Conservation (phyloP, 23 tunicate species). For the Halocynthia aurantium region DNA sequence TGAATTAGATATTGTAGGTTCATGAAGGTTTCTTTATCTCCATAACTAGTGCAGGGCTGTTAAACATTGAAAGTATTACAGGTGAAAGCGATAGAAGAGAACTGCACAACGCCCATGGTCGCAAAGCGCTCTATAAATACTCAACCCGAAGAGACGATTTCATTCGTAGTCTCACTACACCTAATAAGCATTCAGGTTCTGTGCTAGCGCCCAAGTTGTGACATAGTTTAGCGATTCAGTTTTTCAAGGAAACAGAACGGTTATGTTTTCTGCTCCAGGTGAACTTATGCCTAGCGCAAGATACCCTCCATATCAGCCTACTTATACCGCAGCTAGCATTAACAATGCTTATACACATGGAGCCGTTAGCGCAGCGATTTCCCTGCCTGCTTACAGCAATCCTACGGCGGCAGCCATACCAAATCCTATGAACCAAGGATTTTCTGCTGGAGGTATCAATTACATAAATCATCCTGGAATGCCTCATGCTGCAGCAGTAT, state of each 20-base stretch:
- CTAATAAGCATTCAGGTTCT: neutral
- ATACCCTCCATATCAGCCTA: slow-evolving; percentile 72
- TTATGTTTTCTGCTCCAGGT: slow-evolving; percentile 11
- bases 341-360: slow-evolving; percentile 10
- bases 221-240: too few species aligned
- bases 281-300: slow-evolving; percentile 46
- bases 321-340: slow-evolving; percentile 22
- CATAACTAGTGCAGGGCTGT: neutral
- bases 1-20: too few species aligned
- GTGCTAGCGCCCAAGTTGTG: neutral
- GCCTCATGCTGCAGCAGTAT: slow-evolving; percentile 11
- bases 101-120: neutral
- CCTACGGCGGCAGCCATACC: neutral
- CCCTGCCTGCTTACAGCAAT: slow-evolving; percentile 15
- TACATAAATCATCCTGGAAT: slow-evolving; percentile 24
- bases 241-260: too few species aligned
- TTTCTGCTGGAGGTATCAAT: slow-evolving; percentile 12
- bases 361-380: slow-evolving; percentile 22
- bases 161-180: neutral
- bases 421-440: slow-evolving; percentile 14
- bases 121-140: neutral
- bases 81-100: slow-evolving; percentile 2
- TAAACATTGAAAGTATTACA: neutral
- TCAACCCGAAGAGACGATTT: neutral
- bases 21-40: too few species aligned